phyloP scores from a whole-genome alignment of 2,113 vertebrate species.

The Spizaetus ornatus region DNA sequence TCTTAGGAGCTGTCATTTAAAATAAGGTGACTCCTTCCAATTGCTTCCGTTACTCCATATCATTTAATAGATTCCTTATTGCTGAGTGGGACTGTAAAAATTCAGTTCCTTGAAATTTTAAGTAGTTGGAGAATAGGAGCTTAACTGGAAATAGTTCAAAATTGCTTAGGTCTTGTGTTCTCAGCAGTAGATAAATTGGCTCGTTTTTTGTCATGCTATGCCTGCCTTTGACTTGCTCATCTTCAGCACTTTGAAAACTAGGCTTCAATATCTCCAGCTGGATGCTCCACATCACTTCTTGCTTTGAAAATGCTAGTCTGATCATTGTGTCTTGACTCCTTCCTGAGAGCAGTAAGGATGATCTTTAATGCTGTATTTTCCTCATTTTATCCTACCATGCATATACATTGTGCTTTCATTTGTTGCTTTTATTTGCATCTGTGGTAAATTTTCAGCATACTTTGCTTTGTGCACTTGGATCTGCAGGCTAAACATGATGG shows the following conservation, averaged over 20 bases:
- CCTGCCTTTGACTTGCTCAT: neutral
- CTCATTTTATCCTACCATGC: neutral
- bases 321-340: neutral
- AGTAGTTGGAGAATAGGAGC: neutral
- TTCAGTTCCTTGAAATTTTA: neutral
- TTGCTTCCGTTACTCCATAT: fast-evolving
- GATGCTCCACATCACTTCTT: neutral
- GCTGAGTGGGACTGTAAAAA: neutral
- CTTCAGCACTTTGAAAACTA: neutral
- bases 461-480: neutral
- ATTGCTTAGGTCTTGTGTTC: neutral
- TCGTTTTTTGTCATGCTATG: neutral
- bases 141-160: neutral
- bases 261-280: neutral
- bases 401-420: neutral
- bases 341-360: neutral
- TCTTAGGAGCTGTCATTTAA: neutral
- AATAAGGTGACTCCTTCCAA: neutral
- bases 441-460: neutral
- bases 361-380: neutral
- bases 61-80: neutral
- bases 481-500: neutral
- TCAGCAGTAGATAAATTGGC: neutral
- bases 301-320: neutral
- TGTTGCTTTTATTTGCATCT: neutral